Conservation (phyloP, 2,797 vertebrate genomes). For the Enteromius afrohamiltoni region DNA sequence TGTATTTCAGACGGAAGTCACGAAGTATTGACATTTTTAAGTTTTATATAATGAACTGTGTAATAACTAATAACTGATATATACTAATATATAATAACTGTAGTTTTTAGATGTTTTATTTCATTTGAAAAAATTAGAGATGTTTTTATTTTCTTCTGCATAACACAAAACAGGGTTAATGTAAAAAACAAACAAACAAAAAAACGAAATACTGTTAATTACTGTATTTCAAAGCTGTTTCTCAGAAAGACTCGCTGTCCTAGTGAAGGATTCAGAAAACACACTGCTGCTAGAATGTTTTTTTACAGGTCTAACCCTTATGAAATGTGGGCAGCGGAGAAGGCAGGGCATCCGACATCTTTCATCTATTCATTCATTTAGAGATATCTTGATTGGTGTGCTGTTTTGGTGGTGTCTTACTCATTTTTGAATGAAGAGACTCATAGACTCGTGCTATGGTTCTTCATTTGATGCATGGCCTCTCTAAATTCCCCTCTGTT, state of each 20-base stretch:
- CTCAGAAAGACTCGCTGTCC: neutral
- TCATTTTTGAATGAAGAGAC: constrained; percentile 8
- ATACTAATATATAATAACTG: no score
- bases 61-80: no score
- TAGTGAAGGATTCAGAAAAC: neutral
- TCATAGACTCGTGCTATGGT: neutral
- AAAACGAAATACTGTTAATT: neutral
- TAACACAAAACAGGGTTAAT: neutral
- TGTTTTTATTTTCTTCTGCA: neutral
- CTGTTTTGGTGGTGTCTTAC: constrained; percentile 10
- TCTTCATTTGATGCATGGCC: constrained; percentile 44
- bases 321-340: neutral
- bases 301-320: neutral
- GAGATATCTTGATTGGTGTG: constrained; percentile 26
- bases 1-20: neutral
- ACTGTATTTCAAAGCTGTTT: neutral
- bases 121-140: neutral
- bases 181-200: neutral
- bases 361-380: constrained; percentile 25
- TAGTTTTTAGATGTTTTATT: neutral
- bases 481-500: neutral
- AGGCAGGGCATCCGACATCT: neutral
- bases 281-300: neutral
- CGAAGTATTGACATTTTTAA: neutral
- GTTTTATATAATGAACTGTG: neutral